phyloP scores from a whole-genome alignment of 2,888 invertebrate species.

The Schizaphis graminum region DNA sequence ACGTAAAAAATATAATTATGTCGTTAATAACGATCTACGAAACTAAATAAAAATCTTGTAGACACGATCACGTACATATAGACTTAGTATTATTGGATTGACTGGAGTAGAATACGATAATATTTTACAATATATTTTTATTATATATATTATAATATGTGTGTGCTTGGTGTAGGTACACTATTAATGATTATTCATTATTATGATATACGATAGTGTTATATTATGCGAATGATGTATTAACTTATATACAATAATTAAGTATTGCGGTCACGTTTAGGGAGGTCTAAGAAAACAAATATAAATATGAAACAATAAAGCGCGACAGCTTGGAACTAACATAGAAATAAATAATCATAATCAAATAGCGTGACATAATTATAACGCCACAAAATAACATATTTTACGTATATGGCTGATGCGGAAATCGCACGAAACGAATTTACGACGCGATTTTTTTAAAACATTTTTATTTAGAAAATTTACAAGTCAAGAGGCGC shows the following conservation, averaged over 20 bases:
- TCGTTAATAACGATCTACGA: background rate
- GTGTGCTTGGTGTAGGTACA: background rate
- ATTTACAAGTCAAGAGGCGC: background rate
- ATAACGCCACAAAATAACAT: background rate
- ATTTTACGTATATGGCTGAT: background rate
- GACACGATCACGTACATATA: background rate
- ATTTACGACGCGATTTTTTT: background rate
- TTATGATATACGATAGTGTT: background rate
- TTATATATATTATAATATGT: too few species aligned
- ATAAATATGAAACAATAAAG: background rate
- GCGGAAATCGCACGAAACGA: background rate
- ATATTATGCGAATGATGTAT: background rate
- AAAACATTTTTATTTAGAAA: background rate
- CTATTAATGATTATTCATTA: background rate
- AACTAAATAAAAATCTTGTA: background rate
- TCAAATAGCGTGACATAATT: background rate
- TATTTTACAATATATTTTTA: background rate
- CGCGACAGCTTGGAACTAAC: background rate
- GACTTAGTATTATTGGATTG: background rate
- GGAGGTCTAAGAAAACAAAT: background rate
- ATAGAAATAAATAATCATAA: background rate
- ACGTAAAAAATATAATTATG: background rate
- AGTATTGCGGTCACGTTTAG: background rate
- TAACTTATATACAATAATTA: background rate
- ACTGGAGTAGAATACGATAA: background rate